Evolutionary conservation across 35 echinoderm and acorn worm species (phyloP).

Genomic region (Strongylocentrotus purpuratus): DNA sequence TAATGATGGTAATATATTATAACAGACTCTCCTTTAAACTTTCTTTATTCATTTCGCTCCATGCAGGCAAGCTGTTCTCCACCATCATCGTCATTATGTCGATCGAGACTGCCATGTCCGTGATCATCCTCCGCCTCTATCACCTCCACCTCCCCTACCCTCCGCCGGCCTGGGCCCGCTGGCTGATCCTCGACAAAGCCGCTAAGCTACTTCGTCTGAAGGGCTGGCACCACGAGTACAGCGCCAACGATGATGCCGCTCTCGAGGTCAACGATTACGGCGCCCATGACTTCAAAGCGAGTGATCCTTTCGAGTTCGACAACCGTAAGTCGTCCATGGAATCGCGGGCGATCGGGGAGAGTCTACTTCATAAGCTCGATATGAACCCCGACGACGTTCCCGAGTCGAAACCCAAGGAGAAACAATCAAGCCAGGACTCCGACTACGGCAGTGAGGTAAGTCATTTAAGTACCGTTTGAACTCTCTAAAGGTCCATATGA

Average conservation of each 20-base stretch:
- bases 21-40: not conserved
- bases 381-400: conserved; percentile 31
- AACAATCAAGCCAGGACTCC: conserved; percentile 39
- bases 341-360: conserved; percentile 51
- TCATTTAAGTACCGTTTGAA: not conserved
- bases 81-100: conserved; percentile 82
- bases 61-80: conserved; percentile 65
- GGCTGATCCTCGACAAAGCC: conserved; percentile 73
- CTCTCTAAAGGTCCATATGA: too few species aligned
- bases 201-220: conserved; percentile 49
- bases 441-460: conserved; percentile 63
- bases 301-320: conserved; percentile 76
- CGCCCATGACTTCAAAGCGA: not conserved
- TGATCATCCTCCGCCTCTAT: conserved; percentile 74
- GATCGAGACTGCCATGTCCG: conserved; percentile 69
- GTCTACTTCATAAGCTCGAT: conserved; percentile 67
- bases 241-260: conserved; percentile 10
- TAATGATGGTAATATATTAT: too few species aligned
- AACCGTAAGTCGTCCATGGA: conserved; percentile 17
- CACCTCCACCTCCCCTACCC: conserved; percentile 48
- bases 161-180: conserved; percentile 61
- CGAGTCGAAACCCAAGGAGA: conserved; percentile 14
- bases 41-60: not conserved
- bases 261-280: not conserved
- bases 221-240: conserved; percentile 63